Evolutionary conservation across 2,888 invertebrate species (phyloP), one percentile per base, ranked within the genome.

Genomic region (Diplolepis rosae): DNA sequence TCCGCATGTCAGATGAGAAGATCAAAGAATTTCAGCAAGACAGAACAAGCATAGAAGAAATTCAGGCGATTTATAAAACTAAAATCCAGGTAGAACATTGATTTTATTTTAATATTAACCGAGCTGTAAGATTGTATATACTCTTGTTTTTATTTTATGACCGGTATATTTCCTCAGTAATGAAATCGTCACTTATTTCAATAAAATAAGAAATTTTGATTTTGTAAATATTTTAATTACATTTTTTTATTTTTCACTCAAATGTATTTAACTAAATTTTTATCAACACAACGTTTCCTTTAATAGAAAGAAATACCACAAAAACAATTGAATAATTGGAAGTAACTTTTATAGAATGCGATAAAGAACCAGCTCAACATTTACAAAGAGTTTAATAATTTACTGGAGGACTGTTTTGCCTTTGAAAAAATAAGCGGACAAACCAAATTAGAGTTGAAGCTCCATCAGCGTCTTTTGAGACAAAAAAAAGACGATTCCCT

Each of bases 401-500:
- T 82, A 15, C 67, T 89, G 24, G 73, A 80, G 30, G 81, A 86
- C 13, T 84, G 80, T 66, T 85, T 85, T 51, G 77, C 87, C n/a
- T 81, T 78, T 1, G 75, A 80, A 1, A 79, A 77, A 35, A 74
- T 71, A 1, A 84, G 82, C 68, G 85, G 85, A 45, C 76, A 83
- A 56, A 75, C 78, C 0, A 82, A 83, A 69, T 74, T 87, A 7
- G 76, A 81, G 22, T 54, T 85, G 22, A 79, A 82, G 66, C 67
- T 82, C 32, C 61, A 77, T 7, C 80, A 81, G 68, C 68, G 72
- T 61, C 72, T 70, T 13, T 77, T 83, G 5, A 69, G 71, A 2
- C 18, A 18, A 9, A 82, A 89, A 67, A 86, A 89, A 73, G 88
- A 86, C 71, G 85, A 85, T 72, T 84, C 80, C 35, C 82, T 78